Evolutionary conservation across 92 coral and sea anemone genomes (phyloP).

Genomic region (Palythoa caribaeorum): DNA sequence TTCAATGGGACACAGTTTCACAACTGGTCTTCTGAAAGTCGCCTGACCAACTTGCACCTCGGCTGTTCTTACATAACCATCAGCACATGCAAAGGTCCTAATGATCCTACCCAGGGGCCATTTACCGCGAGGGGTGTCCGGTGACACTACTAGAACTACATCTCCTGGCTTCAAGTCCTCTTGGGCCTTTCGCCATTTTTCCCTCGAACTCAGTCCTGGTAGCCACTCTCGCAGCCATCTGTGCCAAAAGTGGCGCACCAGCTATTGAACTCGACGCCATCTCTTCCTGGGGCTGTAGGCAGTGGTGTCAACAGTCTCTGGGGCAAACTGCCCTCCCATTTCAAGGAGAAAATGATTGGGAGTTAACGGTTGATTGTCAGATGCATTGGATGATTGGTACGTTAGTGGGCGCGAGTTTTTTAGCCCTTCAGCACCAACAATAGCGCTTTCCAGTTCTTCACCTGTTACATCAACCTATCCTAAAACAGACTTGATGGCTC

Average conservation of each 20-base stretch:
- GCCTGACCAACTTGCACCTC: no score
- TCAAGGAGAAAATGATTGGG: slow-evolving; percentile 65
- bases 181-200: not conserved
- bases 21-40: no score
- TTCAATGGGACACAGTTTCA: no score
- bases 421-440: slow-evolving; percentile 30
- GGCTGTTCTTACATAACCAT: no score
- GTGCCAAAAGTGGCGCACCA: slow-evolving; percentile 52
- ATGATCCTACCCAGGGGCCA: no score
- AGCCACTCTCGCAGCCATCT: slow-evolving; percentile 60
- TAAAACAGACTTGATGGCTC: slow-evolving; percentile 10
- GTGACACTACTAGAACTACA: not conserved
- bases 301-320: slow-evolving; percentile 55
- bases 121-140: no score
- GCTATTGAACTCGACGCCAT: slow-evolving; percentile 60
- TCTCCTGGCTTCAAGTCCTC: not conserved
- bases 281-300: slow-evolving; percentile 33
- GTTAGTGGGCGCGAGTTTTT: slow-evolving; percentile 26
- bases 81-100: no score
- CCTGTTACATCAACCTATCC: slow-evolving; percentile 23
- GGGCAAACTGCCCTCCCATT: slow-evolving; percentile 64
- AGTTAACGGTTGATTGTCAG: slow-evolving; percentile 8
- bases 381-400: slow-evolving; percentile 13
- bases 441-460: not conserved
- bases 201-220: slow-evolving; percentile 41